Evolutionary conservation across 53 echinoderm and acorn worm species (phyloP), one percentile per base, ranked within the genome.

Genomic region (Stichopus horrens): DNA sequence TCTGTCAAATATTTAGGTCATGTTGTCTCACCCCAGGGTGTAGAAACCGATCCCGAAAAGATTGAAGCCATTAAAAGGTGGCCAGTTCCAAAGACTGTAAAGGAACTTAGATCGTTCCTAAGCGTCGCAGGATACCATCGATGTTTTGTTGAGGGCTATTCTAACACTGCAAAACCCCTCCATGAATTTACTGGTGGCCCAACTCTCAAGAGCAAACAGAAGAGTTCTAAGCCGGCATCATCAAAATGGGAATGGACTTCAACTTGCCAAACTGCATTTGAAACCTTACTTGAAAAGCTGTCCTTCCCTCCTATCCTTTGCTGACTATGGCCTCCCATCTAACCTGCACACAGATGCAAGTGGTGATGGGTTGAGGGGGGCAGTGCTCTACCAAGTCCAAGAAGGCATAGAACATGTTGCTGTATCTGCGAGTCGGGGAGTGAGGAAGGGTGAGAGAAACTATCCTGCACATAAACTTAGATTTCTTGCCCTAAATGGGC

Each of bases 11-110:
- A 88, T 21, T 55, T 90, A 7, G 92, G 92, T 9, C 92, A 92
- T 74, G 88, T 92, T 14, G 7, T 92, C 21, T 88, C 91, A 21
- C 21, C 57, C 7, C 78, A 91, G 6, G 93, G 90, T 21, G 91
- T 93, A 6, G 77, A 54, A 75, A 91, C 93, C 16, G 93, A 93
- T 51, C 93, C 93, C 5, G 90, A 91, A 14, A 90, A 93, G 85
- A 77, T 65, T 65, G 88, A 93, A 5, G 79, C 89, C 4, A 52
- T 94, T 6, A 51, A 73, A 14, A 83, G 63, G 20, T 94, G 94
- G 92, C 92, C 91, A 18, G 74, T 54, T 0, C 92, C 94, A 4
- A 52, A 58, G 18, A 83, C 79, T 51, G 86, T 76, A 8, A 89
- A 89, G 52, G 89, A 94, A 13, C 6, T 92, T 7, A 23, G 92